Percentiles rank a stretch among this genome's conserved stretches.
Evolutionary conservation across 2,797 vertebrate genomes (phyloP).

Genomic region (Sebastolobus altivelis): DNA sequence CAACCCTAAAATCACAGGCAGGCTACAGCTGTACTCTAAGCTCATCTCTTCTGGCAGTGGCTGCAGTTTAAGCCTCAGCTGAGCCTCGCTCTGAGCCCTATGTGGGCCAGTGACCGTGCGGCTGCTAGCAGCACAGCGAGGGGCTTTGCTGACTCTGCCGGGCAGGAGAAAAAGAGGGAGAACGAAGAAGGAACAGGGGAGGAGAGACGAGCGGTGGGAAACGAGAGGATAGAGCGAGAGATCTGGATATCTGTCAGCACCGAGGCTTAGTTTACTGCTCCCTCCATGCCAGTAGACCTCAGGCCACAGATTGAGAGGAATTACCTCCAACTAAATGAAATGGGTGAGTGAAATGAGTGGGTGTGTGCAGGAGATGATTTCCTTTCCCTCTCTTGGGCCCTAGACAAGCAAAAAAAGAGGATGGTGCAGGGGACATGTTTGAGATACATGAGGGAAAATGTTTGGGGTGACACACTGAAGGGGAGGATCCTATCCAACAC

Average conservation of each 20-base stretch:
- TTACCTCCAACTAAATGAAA: constrained; percentile 68
- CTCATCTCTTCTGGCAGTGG: constrained; percentile 37
- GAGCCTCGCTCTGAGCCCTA: constrained; percentile 58
- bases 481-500: constrained; percentile 12
- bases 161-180: constrained; percentile 15
- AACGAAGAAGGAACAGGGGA: constrained; percentile 8
- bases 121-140: constrained; percentile 23
- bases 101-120: constrained; percentile 31
- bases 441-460: background rate
- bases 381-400: background rate
- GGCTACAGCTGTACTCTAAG: constrained; percentile 43
- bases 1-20: constrained; percentile 5
- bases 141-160: constrained; percentile 48
- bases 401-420: background rate
- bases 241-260: constrained; percentile 71
- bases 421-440: background rate
- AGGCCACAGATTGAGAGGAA: constrained; percentile 75
- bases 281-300: constrained; percentile 63
- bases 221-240: constrained; percentile 28
- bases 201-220: constrained; percentile 36
- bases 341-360: constrained; percentile 24
- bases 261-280: constrained; percentile 35
- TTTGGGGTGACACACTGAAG: constrained; percentile 2
- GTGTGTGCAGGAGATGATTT: constrained; percentile 11
- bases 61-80: constrained; percentile 39